Percentiles rank a stretch among this genome's conserved stretches.
Conservation (phyloP, 1,140 invertebrate genomes). For the Formica selysi region DNA sequence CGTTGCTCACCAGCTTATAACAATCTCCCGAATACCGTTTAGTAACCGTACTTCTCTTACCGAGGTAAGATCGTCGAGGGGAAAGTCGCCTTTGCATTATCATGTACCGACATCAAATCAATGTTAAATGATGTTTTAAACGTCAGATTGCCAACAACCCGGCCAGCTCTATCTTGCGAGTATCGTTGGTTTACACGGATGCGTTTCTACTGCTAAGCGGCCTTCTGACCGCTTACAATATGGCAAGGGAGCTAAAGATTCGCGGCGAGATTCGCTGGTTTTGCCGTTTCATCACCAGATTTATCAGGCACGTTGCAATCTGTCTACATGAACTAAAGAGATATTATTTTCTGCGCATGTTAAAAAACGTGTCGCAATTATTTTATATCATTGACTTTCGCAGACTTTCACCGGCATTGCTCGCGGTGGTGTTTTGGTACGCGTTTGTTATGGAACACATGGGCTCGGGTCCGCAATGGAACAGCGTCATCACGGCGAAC, state of each 20-base stretch:
- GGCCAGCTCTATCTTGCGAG: constrained; percentile 87
- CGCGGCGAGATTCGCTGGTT: constrained; percentile 87
- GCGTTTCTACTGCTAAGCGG: constrained; percentile 89
- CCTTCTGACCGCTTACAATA: constrained; percentile 88
- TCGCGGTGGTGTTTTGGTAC: constrained; percentile 90
- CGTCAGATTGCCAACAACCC: constrained; percentile 87
- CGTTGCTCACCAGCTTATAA: constrained; percentile 89
- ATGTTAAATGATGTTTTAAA: constrained; percentile 49
- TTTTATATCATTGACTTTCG: constrained; percentile 43
- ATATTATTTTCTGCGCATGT: not conserved
- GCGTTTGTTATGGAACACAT: constrained; percentile 90
- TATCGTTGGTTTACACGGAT: constrained; percentile 89
- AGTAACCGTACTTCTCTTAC: constrained; percentile 88
- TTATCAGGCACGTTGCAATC: constrained; percentile 86
- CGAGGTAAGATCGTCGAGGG: constrained; percentile 80
- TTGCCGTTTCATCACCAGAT: constrained; percentile 87
- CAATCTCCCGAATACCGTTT: constrained; percentile 87
- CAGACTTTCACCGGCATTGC: constrained; percentile 89
- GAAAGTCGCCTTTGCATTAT: not conserved
- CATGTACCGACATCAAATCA: not conserved
- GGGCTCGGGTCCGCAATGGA: constrained; percentile 91
- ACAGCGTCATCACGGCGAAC: constrained; percentile 87
- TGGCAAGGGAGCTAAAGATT: constrained; percentile 86
- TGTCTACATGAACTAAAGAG: not conserved
- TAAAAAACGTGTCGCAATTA: not conserved